Conservation (phyloP, 2,797 vertebrate genomes). For the Mormyrops boulengeri region DNA sequence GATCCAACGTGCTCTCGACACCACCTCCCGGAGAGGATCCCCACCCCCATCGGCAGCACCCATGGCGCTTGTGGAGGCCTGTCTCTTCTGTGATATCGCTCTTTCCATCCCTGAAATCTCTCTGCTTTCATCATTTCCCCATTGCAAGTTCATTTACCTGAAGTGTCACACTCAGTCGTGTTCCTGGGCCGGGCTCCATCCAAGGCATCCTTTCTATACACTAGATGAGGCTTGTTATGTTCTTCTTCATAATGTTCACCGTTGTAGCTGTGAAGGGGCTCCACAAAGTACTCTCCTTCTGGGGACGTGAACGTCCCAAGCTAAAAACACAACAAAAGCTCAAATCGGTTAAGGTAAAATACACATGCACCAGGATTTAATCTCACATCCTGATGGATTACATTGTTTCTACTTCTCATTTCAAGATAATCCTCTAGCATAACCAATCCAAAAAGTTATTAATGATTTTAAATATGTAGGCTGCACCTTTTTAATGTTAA, state of each 20-base stretch:
- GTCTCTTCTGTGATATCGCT: neutral
- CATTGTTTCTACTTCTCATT: neutral
- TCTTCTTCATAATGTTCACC: slow-evolving; percentile 84
- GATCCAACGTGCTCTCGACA: neutral
- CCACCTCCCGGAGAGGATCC: neutral
- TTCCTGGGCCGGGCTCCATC: slow-evolving; percentile 50
- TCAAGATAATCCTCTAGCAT: neutral
- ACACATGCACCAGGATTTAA: neutral
- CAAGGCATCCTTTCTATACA: slow-evolving; percentile 74
- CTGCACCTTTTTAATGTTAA: neutral
- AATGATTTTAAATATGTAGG: neutral
- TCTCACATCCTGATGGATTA: neutral
- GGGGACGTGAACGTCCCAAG: slow-evolving; percentile 94
- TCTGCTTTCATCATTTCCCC: neutral
- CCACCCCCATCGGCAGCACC: neutral
- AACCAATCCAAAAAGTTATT: neutral
- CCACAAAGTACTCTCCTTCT: slow-evolving; percentile 93
- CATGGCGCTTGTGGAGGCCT: neutral
- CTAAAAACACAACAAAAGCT: slow-evolving; percentile 52
- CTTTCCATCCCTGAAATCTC: neutral
- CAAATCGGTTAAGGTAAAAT: slow-evolving; percentile 15
- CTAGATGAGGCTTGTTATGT: slow-evolving; percentile 88
- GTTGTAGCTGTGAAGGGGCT: slow-evolving; percentile 78
- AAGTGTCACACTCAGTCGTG: slow-evolving; percentile 69
- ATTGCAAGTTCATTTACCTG: slow-evolving; percentile 66